Evolutionary conservation across 1,140 invertebrate genomes (phyloP).

Genomic region (Aphis gossypii): DNA sequence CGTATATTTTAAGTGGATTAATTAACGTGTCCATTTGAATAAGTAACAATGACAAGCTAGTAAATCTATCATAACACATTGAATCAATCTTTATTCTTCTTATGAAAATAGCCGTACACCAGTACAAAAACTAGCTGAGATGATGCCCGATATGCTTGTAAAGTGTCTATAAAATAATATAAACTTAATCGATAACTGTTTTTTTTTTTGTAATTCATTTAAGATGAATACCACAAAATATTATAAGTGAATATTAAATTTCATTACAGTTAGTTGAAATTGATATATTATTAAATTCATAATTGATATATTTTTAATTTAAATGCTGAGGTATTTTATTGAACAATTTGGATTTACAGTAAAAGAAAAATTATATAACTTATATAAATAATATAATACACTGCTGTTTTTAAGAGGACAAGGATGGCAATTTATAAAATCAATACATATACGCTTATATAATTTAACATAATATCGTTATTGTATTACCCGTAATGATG

Average conservation of each 20-base stretch:
- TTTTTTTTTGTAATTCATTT: too few species aligned
- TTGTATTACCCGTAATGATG: neutral
- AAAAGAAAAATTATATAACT: neutral
- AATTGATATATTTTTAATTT: too few species aligned
- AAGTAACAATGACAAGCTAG: neutral
- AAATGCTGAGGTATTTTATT: neutral
- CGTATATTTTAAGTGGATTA: neutral
- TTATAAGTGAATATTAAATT: too few species aligned
- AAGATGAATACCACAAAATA: too few species aligned
- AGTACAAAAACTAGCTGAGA: too few species aligned
- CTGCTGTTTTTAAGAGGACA: neutral
- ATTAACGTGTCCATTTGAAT: too few species aligned
- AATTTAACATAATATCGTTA: neutral
- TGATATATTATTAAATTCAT: too few species aligned
- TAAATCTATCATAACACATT: neutral
- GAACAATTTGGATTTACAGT: too few species aligned
- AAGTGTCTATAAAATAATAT: too few species aligned
- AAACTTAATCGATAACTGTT: too few species aligned
- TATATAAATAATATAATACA: neutral
- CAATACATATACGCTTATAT: neutral
- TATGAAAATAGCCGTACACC: neutral
- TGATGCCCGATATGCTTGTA: neutral
- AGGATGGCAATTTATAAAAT: neutral
- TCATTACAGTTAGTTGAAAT: neutral
- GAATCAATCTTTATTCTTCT: neutral